These are phyloP conservation scores for Cheilosia impressa DNA, from an alignment of 2,888 invertebrate species.

Conservation along the genomic window DNA sequence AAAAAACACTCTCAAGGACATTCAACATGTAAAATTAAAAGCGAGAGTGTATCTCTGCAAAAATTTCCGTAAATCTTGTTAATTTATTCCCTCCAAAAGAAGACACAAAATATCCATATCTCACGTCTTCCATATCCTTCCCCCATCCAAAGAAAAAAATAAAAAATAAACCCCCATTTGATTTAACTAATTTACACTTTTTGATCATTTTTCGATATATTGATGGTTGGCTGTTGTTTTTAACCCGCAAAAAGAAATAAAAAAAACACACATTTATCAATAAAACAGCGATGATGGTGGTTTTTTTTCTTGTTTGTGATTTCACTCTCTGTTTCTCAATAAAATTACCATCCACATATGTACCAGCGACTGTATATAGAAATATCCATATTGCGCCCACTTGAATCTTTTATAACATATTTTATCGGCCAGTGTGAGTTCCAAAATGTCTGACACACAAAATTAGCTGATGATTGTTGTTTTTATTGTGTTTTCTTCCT, in stretches of 20 bases:
- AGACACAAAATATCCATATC: slow-evolving; percentile 37
- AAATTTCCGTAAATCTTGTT: slow-evolving; percentile 70
- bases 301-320: slow-evolving; percentile 64
- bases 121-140: slow-evolving; percentile 10
- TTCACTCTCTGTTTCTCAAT: slow-evolving; percentile 71
- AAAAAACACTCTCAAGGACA: slow-evolving; percentile 56
- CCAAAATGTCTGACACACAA: slow-evolving; percentile 69
- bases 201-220: slow-evolving; percentile 69
- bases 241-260: slow-evolving; percentile 14
- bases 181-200: slow-evolving; percentile 73
- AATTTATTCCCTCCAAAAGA: slow-evolving; percentile 59
- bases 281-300: slow-evolving; percentile 66
- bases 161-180: slow-evolving; percentile 15
- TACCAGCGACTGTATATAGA: neutral
- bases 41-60: slow-evolving; percentile 19
- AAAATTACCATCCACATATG: slow-evolving; percentile 47
- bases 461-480: slow-evolving; percentile 66
- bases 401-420: slow-evolving; percentile 62
- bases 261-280: slow-evolving; percentile 48
- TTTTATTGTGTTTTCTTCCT: slow-evolving; percentile 40
- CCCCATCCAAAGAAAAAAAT: slow-evolving; percentile 1
- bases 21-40: slow-evolving; percentile 23
- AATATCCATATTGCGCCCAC: slow-evolving; percentile 71
- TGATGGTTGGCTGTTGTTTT: slow-evolving; percentile 70
- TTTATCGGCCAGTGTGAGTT: slow-evolving; percentile 44